Percentiles rank a stretch among this genome's conserved stretches.
Evolutionary conservation across 2,113 vertebrate species (phyloP).

Genomic region (Chionomys nivalis): DNA sequence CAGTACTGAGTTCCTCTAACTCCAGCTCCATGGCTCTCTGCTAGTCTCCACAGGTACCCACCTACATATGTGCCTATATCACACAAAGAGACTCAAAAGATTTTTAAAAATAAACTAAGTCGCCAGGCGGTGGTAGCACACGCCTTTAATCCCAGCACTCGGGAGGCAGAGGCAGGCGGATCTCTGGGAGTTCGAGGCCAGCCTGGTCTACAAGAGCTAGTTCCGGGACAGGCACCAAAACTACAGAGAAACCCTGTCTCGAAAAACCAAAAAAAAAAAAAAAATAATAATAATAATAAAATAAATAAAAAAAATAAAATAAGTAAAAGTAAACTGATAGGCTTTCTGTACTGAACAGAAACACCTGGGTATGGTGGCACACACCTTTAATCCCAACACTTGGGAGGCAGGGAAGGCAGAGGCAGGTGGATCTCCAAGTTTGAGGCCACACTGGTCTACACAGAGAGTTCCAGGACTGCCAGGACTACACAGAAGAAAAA

Average conservation of each 20-base stretch:
- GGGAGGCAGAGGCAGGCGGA: no score
- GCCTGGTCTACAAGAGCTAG: no score
- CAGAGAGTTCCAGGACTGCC: not conserved
- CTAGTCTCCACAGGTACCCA: not conserved
- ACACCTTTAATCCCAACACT: not conserved
- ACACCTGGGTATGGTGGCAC: not conserved
- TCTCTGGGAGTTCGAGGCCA: no score
- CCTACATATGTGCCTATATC: not conserved
- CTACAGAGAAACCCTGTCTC: no score
- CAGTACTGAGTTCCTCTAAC: not conserved
- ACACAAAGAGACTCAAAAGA: not conserved
- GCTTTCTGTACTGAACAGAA: no score
- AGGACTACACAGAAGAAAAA: not conserved
- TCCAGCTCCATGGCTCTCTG: not conserved
- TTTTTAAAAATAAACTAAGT: not conserved
- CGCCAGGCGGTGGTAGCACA: no score
- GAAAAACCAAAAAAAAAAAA: no score
- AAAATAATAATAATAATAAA: no score
- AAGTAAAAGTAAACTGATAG: not conserved
- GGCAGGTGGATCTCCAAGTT: not conserved
- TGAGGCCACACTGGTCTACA: not conserved
- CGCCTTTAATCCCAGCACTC: no score
- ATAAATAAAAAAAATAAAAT: not conserved
- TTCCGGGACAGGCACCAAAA: no score
- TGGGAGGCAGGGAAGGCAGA: not conserved